Base-by-base conservation (phyloP, 2,113 vertebrate genomes). In the Bombycilla garrulus region DNA sequence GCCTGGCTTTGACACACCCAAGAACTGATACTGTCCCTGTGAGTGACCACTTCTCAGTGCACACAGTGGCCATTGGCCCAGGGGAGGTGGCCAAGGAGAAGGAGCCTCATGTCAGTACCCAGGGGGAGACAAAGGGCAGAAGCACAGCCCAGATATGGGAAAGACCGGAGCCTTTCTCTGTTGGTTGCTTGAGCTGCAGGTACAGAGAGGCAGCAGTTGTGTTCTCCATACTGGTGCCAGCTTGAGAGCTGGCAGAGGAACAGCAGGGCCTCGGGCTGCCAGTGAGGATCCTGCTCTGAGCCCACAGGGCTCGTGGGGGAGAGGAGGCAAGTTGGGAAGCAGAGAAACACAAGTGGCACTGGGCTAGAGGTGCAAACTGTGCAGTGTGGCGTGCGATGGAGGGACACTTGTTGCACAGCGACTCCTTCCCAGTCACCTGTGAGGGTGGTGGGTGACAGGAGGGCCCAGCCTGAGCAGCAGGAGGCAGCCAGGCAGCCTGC, bases 301-400 rank as follows among this genome's bases (percentile, higher is more conserved):
- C 61, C n/a, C 33, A 51, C 15, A 4, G 6, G 21, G 64, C 45
- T 65, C 1, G 0, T 9, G 26, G 33, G 36, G 33, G 47, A 45
- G 26, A 77, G 38, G 23, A 78, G 69, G 67, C 67, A 86, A 12
- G 26, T 0, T 21, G 57, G 29, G 31, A 45, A 81, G 60, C 28
- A 66, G 58, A 62, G 47, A 61, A 80, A 53, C 28, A 54, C 26
- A 11, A 0, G 13, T 19, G 12, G 36, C 58, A 67, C 22, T 3
- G 19, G 22, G 6, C 29, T 31, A 11, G 79, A 66, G 47, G 35
- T 36, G 70, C 23, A 51, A 56, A 50, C 42, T 19, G 3, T 10
- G 20, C 15, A 56, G 26, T 77, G 45, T 15, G 22, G 26, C 3
- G 1, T 8, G 31, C 28, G 69, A 16, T 50, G 48, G 58, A 80